Percentiles rank a stretch among this genome's conserved stretches.
Conservation (phyloP, 2,888 invertebrate genomes). For the Tipula confusa region DNA sequence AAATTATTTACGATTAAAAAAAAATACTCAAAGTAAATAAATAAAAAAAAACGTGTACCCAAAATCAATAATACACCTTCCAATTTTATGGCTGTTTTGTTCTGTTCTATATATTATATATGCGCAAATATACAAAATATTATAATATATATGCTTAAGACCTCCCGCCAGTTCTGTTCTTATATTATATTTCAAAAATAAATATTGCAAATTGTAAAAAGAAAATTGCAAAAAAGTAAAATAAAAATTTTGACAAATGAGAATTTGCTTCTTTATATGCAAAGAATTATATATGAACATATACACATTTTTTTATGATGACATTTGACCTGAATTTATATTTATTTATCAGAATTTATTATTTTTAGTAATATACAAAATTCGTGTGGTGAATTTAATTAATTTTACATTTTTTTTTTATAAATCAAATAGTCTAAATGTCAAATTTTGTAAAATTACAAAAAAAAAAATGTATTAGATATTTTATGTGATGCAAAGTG, state of each 20-base stretch:
- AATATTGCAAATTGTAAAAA: background rate
- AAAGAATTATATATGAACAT: background rate
- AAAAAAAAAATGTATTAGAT: background rate
- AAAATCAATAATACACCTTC: background rate
- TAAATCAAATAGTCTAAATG: background rate
- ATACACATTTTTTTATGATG: background rate
- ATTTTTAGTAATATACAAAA: background rate
- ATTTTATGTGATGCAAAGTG: background rate
- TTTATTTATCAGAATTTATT: background rate
- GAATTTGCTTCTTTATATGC: background rate
- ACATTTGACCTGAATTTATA: conserved; percentile 14
- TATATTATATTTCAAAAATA: background rate
- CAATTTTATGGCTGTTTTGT: background rate
- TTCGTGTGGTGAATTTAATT: conserved; percentile 3
- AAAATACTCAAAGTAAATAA: background rate
- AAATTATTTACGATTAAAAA: background rate
- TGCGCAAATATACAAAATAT: too few relatives aligned
- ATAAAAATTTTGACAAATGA: conserved; percentile 1
- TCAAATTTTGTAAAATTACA: background rate
- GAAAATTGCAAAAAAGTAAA: background rate
- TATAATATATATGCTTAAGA: background rate
- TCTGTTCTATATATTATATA: background rate
- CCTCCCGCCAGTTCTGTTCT: background rate
- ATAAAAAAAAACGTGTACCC: background rate
- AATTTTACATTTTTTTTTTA: background rate